These are phyloP conservation scores for Pherbina coryleti DNA, from an alignment of 2,888 invertebrate genomes.

Conservation along the genomic window DNA sequence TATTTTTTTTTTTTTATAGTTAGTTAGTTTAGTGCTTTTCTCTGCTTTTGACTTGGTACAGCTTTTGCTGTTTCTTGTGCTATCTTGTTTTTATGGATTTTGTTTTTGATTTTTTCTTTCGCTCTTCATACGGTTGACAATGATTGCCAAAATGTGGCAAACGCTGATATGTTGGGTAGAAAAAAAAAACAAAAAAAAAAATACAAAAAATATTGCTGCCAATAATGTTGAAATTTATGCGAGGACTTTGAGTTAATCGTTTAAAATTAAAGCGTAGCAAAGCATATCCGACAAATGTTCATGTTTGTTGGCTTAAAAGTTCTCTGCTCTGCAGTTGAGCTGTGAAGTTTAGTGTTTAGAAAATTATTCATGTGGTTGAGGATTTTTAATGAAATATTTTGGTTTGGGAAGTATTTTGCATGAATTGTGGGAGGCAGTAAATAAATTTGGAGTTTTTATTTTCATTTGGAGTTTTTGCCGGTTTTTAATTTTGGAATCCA, in stretches of 20 bases:
- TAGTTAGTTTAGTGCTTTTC: conserved; percentile 19
- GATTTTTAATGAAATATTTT: too few species aligned
- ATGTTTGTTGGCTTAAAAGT: too few species aligned
- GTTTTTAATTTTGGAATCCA: too few species aligned
- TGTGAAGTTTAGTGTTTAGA: too few species aligned
- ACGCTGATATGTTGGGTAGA: not conserved
- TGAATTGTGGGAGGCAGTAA: too few species aligned
- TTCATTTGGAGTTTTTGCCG: too few species aligned
- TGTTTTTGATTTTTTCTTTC: not conserved
- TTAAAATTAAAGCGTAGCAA: not conserved
- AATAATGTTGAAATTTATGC: conserved; percentile 22
- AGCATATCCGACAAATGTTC: too few species aligned
- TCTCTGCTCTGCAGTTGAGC: too few species aligned
- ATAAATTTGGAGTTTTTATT: too few species aligned
- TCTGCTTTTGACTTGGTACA: not conserved
- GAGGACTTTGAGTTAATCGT: not conserved
- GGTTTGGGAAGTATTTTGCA: too few species aligned
- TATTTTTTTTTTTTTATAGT: not conserved
- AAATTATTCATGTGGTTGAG: too few species aligned
- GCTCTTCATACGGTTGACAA: not conserved
- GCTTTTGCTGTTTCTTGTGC: not conserved
- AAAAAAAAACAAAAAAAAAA: too few species aligned
- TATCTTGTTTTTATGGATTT: not conserved
- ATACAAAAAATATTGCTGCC: not conserved
- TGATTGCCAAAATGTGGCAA: conserved; percentile 12